phyloP scores from a whole-genome alignment of 2,888 invertebrate species.

The Julus scanicus region DNA sequence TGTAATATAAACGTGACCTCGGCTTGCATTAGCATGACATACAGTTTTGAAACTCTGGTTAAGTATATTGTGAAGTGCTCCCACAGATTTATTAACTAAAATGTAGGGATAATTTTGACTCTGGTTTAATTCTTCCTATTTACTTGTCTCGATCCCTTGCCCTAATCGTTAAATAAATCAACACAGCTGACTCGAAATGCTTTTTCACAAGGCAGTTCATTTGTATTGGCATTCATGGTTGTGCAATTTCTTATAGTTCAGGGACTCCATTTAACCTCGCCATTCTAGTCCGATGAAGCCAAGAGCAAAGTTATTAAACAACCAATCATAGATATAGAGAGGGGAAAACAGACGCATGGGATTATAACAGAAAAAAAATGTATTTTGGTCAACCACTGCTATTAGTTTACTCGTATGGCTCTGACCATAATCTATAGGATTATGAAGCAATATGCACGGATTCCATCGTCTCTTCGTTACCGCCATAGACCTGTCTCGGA shows the following conservation, averaged over 20 bases:
- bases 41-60: too few species aligned
- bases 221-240: not conserved
- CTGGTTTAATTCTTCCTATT: too few species aligned
- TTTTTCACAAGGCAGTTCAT: not conserved
- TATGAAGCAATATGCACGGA: slow-evolving; percentile 38
- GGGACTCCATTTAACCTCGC: slow-evolving; percentile 17
- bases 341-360: not conserved
- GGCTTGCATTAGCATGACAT: too few species aligned
- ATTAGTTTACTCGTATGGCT: slow-evolving; percentile 35
- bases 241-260: not conserved
- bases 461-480: slow-evolving; percentile 16
- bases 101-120: too few species aligned
- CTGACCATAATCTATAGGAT: slow-evolving; percentile 15
- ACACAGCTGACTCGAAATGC: too few species aligned
- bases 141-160: too few species aligned
- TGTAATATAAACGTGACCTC: too few species aligned
- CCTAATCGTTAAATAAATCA: too few species aligned
- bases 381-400: slow-evolving; percentile 22
- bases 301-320: slow-evolving; percentile 8
- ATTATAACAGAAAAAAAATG: not conserved
- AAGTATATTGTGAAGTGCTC: too few species aligned
- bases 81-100: too few species aligned
- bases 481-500: slow-evolving; percentile 6
- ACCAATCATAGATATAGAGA: not conserved
- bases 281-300: slow-evolving; percentile 11